Percentiles rank a stretch among this genome's conserved stretches.
These are phyloP conservation scores for Oligia latruncula DNA, from an alignment of 2,888 invertebrate genomes.

Conservation along the genomic window DNA sequence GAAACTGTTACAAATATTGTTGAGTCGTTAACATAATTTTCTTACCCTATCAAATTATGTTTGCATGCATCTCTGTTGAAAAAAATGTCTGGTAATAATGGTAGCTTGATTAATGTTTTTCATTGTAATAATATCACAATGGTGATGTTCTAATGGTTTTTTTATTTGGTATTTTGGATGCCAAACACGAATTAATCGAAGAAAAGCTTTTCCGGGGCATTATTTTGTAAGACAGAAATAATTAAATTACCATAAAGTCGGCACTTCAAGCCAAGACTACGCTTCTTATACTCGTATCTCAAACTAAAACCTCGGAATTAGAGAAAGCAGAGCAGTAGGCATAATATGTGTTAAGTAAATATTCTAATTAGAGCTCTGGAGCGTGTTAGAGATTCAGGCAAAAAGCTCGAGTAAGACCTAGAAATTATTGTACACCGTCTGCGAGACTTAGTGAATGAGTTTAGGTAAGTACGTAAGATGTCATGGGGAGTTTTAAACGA, in stretches of 20 bases:
- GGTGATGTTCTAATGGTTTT: neutral
- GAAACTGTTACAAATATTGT: neutral
- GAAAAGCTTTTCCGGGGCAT: no score
- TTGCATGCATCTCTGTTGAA: neutral
- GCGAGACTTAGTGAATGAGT: neutral
- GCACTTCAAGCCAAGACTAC: neutral
- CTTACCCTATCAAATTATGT: neutral
- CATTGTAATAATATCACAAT: neutral
- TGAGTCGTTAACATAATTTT: neutral
- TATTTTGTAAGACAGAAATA: neutral
- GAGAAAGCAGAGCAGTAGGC: neutral
- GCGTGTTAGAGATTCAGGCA: neutral
- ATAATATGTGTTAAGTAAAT: constrained; percentile 58
- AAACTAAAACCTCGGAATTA: neutral
- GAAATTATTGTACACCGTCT: neutral
- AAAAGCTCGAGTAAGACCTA: constrained; percentile 12
- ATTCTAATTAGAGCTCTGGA: constrained; percentile 53
- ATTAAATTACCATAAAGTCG: neutral
- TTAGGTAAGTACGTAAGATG: neutral
- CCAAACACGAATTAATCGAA: neutral
- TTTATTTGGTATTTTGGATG: neutral
- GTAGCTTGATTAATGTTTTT: neutral
- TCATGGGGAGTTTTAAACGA: neutral
- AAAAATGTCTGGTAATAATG: neutral
- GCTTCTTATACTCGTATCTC: neutral